These are phyloP conservation scores for Poeciliopsis retropinna DNA, from an alignment of 2,113 vertebrate species.

Conservation along the genomic window DNA sequence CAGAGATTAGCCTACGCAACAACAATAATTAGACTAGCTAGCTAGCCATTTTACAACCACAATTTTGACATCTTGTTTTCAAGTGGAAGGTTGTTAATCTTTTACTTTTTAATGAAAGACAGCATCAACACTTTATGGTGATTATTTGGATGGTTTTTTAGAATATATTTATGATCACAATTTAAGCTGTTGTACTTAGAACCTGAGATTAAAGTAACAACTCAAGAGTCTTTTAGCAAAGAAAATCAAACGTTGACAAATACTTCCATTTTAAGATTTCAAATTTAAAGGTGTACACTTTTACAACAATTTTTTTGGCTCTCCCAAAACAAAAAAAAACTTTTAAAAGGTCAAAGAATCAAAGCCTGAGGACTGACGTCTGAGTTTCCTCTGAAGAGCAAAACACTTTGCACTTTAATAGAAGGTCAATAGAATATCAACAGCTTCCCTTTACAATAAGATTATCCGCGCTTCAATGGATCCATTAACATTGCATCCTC, in stretches of 20 bases:
- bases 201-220: neutral
- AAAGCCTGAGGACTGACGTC: slow-evolving; percentile 1
- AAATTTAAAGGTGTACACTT: neutral
- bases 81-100: no score
- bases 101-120: no score
- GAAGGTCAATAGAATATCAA: slow-evolving; percentile 52
- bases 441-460: slow-evolving; percentile 52
- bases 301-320: neutral
- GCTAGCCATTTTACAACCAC: no score
- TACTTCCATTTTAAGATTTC: neutral
- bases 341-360: neutral
- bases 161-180: neutral
- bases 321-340: neutral
- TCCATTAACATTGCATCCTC: slow-evolving; percentile 53
- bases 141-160: neutral
- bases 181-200: neutral
- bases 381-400: slow-evolving; percentile 21
- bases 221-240: neutral
- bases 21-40: no score
- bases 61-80: no score
- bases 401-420: slow-evolving; percentile 37
- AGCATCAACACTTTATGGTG: no score
- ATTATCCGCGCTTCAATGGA: slow-evolving; percentile 50
- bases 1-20: no score
- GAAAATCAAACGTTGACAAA: neutral